Evolutionary conservation across 2,797 vertebrate genomes (phyloP), one percentile per base, ranked within the genome.

Genomic region (Hoplostethus mediterraneus): DNA sequence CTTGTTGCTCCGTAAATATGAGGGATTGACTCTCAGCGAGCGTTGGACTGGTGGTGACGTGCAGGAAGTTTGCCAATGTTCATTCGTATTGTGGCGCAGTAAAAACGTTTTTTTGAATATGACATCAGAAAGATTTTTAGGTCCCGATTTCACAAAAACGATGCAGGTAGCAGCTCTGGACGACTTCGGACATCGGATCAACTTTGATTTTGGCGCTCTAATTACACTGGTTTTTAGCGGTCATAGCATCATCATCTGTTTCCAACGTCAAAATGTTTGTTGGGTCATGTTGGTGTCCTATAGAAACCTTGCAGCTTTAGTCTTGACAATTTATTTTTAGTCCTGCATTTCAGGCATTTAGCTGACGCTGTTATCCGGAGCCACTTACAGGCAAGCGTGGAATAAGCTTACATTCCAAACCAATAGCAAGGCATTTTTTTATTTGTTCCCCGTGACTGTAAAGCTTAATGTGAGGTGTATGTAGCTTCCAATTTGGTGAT

Each of bases 311-410:
- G 28, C 28, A 28, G 57, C 14, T 10, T 51, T 16, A 59, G 5
- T 45, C 38, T 9, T 45, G 6, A 12, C 28, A 13, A 63, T 62
- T 63, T 6, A 6, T 36, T 36, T 36, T 36, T 36, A 6, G 7
- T 36, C 1, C n/a, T 52, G 11, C 25, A 56, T 60, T 64, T 52
- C 11, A 47, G 42, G 13, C 44, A 69, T 59, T 70, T 44, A 63
- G 31, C 51, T 64, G 54, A 61, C 58, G 58, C 30, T 67, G n/a
- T 55, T 57, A 9, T 25, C 66, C 68, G 65, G 57, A 77, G 61
- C 47, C 36, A 48, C 40, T 75, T 58, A 67, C 30, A 28, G 28
- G 28, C 28, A 28, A 28, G 28, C 28, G 28, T 28, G 3, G 28
- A 28, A 28, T 28, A 28, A 28, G 28, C 28, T 28, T 28, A 28